Conservation (phyloP, 2,888 invertebrate species). For the Thera britannica region DNA sequence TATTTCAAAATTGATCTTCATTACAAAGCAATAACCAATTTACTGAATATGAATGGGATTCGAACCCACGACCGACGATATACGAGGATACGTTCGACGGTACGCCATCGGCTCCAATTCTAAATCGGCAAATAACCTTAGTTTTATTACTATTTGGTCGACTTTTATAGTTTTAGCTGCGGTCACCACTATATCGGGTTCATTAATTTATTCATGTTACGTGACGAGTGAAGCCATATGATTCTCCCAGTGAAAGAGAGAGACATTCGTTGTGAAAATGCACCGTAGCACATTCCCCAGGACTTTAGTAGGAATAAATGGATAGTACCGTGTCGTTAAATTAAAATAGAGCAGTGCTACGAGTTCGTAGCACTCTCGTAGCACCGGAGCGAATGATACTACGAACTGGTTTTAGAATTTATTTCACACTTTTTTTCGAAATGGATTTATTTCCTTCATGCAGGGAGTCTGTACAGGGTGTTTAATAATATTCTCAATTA, state of each 20-base stretch:
- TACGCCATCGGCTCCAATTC: background rate
- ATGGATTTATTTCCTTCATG: background rate
- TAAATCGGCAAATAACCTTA: background rate
- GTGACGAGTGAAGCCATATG: background rate
- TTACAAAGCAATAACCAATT: too few relatives aligned
- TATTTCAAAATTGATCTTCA: too few relatives aligned
- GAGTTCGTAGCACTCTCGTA: conserved; percentile 27
- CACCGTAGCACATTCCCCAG: background rate
- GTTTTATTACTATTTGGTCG: background rate
- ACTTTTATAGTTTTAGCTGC: background rate
- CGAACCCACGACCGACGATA: background rate
- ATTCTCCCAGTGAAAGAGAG: background rate
- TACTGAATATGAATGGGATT: too few relatives aligned
- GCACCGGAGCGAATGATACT: conserved; percentile 1
- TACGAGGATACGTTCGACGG: background rate
- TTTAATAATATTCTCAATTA: too few relatives aligned
- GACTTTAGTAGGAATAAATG: background rate
- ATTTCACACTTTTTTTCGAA: background rate
- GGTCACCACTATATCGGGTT: too few relatives aligned
- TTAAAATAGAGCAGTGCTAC: background rate
- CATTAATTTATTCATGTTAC: too few relatives aligned
- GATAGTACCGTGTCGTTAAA: background rate
- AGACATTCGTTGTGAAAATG: background rate
- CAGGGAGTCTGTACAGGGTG: background rate
- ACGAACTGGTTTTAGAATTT: background rate